Evolutionary conservation across 2,797 vertebrate species (phyloP), one percentile per base, ranked within the genome.

Genomic region (Zenarchopterus dispar): DNA sequence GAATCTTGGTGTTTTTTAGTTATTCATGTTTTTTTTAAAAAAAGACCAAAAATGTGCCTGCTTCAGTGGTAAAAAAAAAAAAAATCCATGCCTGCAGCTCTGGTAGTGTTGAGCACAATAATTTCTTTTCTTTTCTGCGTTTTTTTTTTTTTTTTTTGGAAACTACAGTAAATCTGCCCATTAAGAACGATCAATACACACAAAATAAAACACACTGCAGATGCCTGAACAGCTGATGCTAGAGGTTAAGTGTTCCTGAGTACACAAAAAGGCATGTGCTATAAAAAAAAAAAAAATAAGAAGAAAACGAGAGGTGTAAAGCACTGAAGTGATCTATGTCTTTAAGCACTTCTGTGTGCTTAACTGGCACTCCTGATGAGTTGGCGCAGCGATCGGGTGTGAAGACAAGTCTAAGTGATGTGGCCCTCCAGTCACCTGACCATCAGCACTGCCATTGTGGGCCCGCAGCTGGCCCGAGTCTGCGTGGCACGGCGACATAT

Each of bases 371-470:
- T 56, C 42, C 11, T 80, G 81, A 90, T 85, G 77, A 85, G 85
- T 60, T 69, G 75, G 45, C 0, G 59, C 71, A 55, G 26, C 77
- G 81, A 84, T 74, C 81, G 73, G 62, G n/a, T 73, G 67, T 62
- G 67, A 86, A 88, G 90, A 86, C 80, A 53, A 72, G 73, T 67
- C 49, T 80, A 88, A 88, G 76, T 73, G 76, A 91, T 89, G 76
- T 69, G 79, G 62, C 56, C 56, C 63, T 60, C 19, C 50, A 28
- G 75, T 81, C 87, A 85, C 69, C 74, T 84, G 85, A 88, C 82
- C 79, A 9, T 84, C 84, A 75, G 55, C 49, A 0, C 70, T 24
- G 49, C 80, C 58, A 28, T 36, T 8, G 28, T 17, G 17, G 50
- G 52, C 42, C 41, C 41, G 2, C 22, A 5, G 54, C 56, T 17